phyloP scores from a whole-genome alignment of 2,113 vertebrate species.

The Arvicanthis niloticus region DNA sequence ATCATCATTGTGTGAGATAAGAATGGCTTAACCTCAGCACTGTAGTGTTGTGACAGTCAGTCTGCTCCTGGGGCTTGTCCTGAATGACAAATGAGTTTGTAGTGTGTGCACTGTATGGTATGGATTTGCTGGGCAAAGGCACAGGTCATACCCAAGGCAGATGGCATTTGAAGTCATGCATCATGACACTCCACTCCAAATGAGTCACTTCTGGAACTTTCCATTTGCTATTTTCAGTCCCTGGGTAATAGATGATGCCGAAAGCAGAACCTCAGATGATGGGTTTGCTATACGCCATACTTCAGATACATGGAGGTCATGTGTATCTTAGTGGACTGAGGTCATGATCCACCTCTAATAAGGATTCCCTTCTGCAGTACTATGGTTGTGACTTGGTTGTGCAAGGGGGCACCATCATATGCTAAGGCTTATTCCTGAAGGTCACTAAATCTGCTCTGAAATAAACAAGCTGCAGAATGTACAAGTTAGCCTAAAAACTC shows the following conservation, averaged over 20 bases:
- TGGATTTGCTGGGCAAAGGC: not conserved
- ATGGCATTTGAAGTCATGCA: not conserved
- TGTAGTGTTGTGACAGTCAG: not conserved
- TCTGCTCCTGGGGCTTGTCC: not conserved
- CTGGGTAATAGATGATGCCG: not conserved
- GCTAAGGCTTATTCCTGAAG: not conserved
- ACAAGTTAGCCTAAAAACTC: not conserved
- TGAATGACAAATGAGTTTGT: too few species aligned
- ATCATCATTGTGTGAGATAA: not conserved
- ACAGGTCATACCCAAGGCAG: too few species aligned
- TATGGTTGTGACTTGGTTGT: not conserved
- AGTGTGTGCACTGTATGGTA: too few species aligned
- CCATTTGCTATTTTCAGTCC: not conserved
- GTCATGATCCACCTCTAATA: not conserved
- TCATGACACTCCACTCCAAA: not conserved
- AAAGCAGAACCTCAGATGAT: not conserved
- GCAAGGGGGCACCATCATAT: accelerated
- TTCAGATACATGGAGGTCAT: not conserved
- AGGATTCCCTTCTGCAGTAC: not conserved
- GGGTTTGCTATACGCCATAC: too few species aligned
- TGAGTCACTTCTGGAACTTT: not conserved
- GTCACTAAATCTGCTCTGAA: not conserved
- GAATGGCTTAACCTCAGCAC: not conserved
- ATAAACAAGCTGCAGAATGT: not conserved
- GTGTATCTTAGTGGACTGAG: not conserved